Percentiles rank a stretch among this genome's conserved stretches.
Conservation (phyloP, 2,113 vertebrate species). For the Odocoileus hemionus region DNA sequence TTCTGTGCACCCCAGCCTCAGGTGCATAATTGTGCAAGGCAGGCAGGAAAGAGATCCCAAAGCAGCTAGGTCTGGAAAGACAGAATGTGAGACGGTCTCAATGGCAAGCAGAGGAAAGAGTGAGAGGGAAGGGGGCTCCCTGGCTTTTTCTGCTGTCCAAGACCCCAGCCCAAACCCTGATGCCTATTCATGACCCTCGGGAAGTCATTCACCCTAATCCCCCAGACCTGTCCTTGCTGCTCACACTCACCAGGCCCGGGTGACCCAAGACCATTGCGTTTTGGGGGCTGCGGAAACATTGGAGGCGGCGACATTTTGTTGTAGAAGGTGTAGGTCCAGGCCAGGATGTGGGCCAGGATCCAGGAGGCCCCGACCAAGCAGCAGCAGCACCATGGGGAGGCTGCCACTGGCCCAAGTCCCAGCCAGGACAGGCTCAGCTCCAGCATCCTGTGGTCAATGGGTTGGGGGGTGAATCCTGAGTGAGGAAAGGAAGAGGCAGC, state of each 20-base stretch:
- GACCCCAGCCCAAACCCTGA: too few species aligned
- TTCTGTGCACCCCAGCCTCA: background rate
- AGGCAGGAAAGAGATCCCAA: background rate
- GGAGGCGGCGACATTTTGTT: constrained; percentile 70
- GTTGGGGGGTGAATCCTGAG: background rate
- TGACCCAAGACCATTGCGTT: constrained; percentile 85
- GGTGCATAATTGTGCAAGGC: background rate
- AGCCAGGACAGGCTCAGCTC: background rate
- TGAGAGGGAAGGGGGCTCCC: background rate
- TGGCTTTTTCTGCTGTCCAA: background rate
- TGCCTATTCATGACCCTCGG: background rate
- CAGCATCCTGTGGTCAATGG: background rate
- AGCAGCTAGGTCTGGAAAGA: background rate
- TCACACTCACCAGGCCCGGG: constrained; percentile 81
- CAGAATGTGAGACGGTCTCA: background rate
- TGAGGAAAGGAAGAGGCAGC: accelerated
- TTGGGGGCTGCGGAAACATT: constrained; percentile 81
- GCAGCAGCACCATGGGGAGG: constrained; percentile 35
- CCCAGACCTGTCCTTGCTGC: background rate
- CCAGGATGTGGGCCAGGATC: background rate
- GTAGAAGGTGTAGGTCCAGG: constrained; percentile 59
- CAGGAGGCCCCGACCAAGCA: background rate
- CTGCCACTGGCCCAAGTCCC: background rate
- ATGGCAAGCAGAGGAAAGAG: background rate
- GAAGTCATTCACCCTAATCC: background rate